phyloP scores from a whole-genome alignment of 2,888 invertebrate genomes.

The Yponomeuta cagnagella region DNA sequence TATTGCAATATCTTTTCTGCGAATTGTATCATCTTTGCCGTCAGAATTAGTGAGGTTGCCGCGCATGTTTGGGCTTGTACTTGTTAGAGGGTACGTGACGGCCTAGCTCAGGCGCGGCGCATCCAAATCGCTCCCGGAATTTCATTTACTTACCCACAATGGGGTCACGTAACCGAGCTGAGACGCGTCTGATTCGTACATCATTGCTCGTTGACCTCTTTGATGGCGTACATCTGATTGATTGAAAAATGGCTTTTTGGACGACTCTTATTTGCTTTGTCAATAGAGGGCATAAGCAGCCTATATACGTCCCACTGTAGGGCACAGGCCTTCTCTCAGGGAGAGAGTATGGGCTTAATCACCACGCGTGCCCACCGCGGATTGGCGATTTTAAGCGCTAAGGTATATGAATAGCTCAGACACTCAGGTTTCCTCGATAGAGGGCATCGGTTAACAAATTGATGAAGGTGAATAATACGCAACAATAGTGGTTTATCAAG shows the following conservation, averaged over 20 bases:
- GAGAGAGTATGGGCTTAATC: too few species aligned
- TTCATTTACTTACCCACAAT: constrained; percentile 14
- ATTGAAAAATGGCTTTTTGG: neutral
- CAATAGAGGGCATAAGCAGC: too few species aligned
- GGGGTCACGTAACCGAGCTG: constrained; percentile 2
- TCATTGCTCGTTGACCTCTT: neutral
- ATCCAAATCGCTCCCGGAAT: constrained; percentile 24
- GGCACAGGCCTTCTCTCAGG: too few species aligned
- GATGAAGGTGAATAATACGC: too few species aligned
- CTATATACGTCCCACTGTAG: too few species aligned
- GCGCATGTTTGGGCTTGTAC: constrained; percentile 40
- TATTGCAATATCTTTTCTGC: neutral
- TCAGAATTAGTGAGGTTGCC: constrained; percentile 35
- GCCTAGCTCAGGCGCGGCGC: constrained; percentile 25
- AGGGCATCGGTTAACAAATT: too few species aligned
- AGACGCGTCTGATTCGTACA: neutral
- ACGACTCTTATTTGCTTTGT: too few species aligned
- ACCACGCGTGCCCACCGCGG: too few species aligned
- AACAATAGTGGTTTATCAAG: too few species aligned
- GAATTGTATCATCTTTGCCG: constrained; percentile 20
- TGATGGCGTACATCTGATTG: neutral
- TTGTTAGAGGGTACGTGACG: constrained; percentile 39
- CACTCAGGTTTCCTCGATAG: too few species aligned
- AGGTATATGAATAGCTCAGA: too few species aligned
- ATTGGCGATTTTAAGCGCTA: too few species aligned